phyloP scores from a whole-genome alignment of 2,797 vertebrate species.

The Malurus leucopterus region DNA sequence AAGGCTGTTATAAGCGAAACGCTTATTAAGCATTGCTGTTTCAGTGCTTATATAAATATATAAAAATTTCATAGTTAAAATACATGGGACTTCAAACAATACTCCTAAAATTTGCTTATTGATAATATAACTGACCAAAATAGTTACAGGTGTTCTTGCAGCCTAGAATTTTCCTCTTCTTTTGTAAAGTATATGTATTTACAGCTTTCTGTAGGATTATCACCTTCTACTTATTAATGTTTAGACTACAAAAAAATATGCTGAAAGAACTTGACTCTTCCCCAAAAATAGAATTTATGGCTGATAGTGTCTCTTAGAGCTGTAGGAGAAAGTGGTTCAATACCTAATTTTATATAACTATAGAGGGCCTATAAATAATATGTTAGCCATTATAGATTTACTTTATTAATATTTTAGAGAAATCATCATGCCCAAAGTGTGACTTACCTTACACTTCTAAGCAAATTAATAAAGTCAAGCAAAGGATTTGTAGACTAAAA shows the following conservation, averaged over 20 bases:
- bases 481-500: neutral
- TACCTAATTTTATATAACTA: neutral
- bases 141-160: neutral
- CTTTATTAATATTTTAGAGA: neutral
- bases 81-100: neutral
- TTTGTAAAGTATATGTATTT: neutral
- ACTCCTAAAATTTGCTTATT: neutral
- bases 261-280: neutral
- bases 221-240: neutral
- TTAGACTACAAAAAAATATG: neutral
- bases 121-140: neutral
- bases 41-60: neutral
- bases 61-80: neutral
- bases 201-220: neutral
- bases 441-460: neutral
- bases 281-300: neutral
- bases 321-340: neutral
- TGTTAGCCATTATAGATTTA: neutral
- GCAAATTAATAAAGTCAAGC: neutral
- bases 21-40: neutral
- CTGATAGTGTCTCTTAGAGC: neutral
- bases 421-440: neutral
- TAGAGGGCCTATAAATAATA: neutral
- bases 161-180: neutral
- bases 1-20: neutral